A percentile compares a stretch with the other conserved stretches of the same genome.
phyloP scores from a whole-genome alignment of 2,888 invertebrate species.

The Dascillus cervinus region DNA sequence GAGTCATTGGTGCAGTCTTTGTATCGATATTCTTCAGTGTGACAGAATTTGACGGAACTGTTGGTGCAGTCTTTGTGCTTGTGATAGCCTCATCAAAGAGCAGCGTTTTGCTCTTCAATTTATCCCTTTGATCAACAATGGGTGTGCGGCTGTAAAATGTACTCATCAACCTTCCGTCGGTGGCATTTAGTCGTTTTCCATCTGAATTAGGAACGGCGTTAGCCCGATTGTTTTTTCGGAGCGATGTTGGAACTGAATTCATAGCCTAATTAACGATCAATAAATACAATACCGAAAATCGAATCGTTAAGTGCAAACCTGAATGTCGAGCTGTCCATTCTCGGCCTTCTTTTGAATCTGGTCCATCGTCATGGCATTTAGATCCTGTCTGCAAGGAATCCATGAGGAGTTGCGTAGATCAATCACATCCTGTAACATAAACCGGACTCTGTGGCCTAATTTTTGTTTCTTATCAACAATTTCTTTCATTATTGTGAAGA shows the following conservation, averaged over 20 bases:
- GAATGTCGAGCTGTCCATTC: slow-evolving; percentile 60
- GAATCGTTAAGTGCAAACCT: too few species aligned
- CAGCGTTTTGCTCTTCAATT: slow-evolving; percentile 45
- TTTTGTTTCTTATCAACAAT: slow-evolving; percentile 61
- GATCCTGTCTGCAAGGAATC: slow-evolving; percentile 79
- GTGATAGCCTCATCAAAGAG: slow-evolving; percentile 42
- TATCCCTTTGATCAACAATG: slow-evolving; percentile 44
- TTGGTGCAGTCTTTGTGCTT: slow-evolving; percentile 26
- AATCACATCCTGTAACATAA: slow-evolving; percentile 66
- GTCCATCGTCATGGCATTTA: slow-evolving; percentile 89
- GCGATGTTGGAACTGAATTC: slow-evolving; percentile 40
- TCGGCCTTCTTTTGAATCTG: slow-evolving; percentile 88
- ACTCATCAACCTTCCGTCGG: slow-evolving; percentile 35
- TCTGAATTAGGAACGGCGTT: slow-evolving; percentile 36
- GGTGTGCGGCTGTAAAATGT: slow-evolving; percentile 28
- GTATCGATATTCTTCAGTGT: slow-evolving; percentile 41
- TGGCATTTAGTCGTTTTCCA: slow-evolving; percentile 31
- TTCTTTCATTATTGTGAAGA: slow-evolving; percentile 61
- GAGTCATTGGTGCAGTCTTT: too few species aligned
- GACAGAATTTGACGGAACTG: slow-evolving; percentile 31
- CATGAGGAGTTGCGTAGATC: slow-evolving; percentile 78
- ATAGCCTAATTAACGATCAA: too few species aligned
- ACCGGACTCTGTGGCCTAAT: slow-evolving; percentile 53
- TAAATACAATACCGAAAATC: slow-evolving; percentile 1
- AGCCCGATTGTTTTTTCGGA: slow-evolving; percentile 55